phyloP scores from a whole-genome alignment of 2,113 vertebrate species.

The Hippoglossus stenolepis region DNA sequence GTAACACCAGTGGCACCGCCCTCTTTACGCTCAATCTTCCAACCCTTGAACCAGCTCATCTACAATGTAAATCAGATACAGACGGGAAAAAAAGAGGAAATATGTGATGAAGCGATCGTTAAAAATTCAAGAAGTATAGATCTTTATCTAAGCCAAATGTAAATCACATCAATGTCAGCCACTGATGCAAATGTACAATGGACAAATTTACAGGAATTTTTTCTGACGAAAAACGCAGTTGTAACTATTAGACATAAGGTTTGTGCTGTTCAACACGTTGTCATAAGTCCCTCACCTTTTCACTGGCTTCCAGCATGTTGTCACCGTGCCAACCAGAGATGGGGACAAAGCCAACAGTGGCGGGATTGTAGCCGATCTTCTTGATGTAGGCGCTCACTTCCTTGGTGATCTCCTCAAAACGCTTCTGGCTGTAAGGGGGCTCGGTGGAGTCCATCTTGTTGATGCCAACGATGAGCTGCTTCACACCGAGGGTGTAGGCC shows the following conservation, averaged over 20 bases:
- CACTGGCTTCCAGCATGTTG: constrained; percentile 84
- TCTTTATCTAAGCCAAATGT: no score
- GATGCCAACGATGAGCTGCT: constrained; percentile 85
- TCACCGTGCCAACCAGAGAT: constrained; percentile 87
- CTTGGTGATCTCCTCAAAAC: constrained; percentile 84
- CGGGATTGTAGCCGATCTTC: constrained; percentile 87
- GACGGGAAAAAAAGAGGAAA: not conserved
- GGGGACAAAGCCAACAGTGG: constrained; percentile 82
- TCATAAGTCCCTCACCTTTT: constrained; percentile 63
- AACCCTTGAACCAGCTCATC: constrained; percentile 88
- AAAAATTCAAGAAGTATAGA: no score
- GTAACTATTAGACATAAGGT: no score
- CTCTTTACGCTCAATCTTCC: constrained; percentile 85
- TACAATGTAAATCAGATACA: constrained; percentile 27
- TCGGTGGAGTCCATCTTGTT: constrained; percentile 88
- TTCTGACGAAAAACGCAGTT: not conserved
- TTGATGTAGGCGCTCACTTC: constrained; percentile 87
- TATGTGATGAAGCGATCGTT: not conserved
- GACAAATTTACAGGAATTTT: not conserved
- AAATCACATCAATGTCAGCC: no score
- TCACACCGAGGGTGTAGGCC: constrained; percentile 85
- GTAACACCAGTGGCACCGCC: constrained; percentile 75
- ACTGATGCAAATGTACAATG: no score
- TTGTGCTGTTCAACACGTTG: not conserved
- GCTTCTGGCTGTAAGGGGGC: constrained; percentile 83